Conservation (phyloP, 2,797 vertebrate species). For the Eospalax fontanierii region DNA sequence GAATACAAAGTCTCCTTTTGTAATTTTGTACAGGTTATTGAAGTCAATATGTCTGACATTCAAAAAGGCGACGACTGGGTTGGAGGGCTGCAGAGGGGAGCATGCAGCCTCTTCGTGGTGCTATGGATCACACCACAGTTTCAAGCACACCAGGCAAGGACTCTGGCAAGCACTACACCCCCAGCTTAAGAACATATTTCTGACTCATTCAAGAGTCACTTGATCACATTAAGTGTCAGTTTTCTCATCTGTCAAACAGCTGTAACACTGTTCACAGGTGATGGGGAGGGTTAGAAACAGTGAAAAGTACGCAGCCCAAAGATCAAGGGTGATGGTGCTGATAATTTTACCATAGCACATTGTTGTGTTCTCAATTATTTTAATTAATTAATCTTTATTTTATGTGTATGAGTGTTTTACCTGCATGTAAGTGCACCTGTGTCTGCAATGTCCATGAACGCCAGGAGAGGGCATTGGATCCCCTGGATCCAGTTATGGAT, state of each 20-base stretch:
- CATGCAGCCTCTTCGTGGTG: not conserved
- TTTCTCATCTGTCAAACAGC: not conserved
- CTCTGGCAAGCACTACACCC: not conserved
- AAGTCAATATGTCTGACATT: not conserved
- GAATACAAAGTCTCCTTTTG: constrained; percentile 26
- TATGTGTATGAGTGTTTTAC: too few species aligned
- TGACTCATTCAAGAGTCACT: not conserved
- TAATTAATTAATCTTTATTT: not conserved
- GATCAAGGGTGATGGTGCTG: not conserved
- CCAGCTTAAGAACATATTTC: not conserved
- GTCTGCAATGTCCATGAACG: too few species aligned
- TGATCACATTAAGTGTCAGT: not conserved
- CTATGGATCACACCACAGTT: not conserved
- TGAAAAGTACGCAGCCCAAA: not conserved
- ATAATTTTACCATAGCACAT: not conserved
- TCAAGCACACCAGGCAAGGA: not conserved
- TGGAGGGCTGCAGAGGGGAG: not conserved
- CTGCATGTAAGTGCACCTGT: too few species aligned
- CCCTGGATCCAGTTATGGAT: too few species aligned
- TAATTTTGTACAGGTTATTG: constrained; percentile 57
- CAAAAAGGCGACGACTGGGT: not conserved
- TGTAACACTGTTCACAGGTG: not conserved
- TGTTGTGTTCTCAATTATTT: not conserved
- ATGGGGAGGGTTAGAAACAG: not conserved
- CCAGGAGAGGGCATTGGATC: too few species aligned